Base-by-base conservation (phyloP, 2,113 vertebrate species). In the Hippocampus barbouri region DNA sequence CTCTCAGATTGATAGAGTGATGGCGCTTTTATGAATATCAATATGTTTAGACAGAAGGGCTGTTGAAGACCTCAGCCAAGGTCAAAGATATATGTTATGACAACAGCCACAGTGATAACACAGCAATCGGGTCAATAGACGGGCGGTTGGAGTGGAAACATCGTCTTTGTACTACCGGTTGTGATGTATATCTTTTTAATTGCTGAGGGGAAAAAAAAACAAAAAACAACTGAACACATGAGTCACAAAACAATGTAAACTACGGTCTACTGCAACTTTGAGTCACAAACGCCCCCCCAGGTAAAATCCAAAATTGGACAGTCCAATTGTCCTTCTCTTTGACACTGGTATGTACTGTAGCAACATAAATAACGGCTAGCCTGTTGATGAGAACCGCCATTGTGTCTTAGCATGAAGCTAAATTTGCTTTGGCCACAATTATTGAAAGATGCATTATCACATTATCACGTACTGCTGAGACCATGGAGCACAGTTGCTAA, bases 11-110 rank as follows among this genome's bases (percentile, higher is more conserved):
- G 86, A 89, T 89, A 87, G 85, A 90, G 86, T 81, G 86, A 89
- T 89, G 83, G 83, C 77, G 82, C 86, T 89, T 88, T 88, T 89
- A 85, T 90, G 89, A 89, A 89, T 89, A 89, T 87, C 86, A 90
- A 91, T 91, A 88, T 86, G 82, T 89, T 86, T 86, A 85, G 86
- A 89, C 77, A 84, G 76, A 61, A 61, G 80, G 60, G 73, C 79
- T 83, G 77, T 76, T 83, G 71, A 81, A 82, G 83, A 87, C 77
- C 82, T 87, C 72, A 75, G 74, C 60, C 90, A 89, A 90, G 90
- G 91, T 91, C 90, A 90, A 83, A 85, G 82, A 72, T 85, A 74
- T 83, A 87, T 87, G 88, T 90, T 90, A 78, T 88, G 81, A 86
- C 84, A 87, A 85, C 83, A 80, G 43, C 51, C 73, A 69, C 66